Base-by-base conservation (phyloP, 2,888 invertebrate species). In the Malacosoma neustria region DNA sequence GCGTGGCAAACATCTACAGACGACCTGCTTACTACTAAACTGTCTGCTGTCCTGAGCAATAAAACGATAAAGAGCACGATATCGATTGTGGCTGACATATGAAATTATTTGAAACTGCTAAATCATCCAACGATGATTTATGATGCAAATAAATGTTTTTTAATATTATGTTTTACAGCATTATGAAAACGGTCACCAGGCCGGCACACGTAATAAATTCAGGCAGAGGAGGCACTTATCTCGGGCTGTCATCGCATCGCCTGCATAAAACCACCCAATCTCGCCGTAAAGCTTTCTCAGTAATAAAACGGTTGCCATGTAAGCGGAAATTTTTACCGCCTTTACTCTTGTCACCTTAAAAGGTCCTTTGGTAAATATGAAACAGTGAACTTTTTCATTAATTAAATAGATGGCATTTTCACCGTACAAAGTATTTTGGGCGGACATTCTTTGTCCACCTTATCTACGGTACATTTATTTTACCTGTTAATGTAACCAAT, bases 301-400 rank as follows among this genome's bases (percentile, higher is more conserved):
- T 53, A 51, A 57, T 62, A 59, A 63, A 65, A 62, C 47, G 46
- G 43, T 48, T 49, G 46, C 54, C 51, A 42, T 42, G 54, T 43
- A 45, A 53, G 49, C 52, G 49, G 44, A 52, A 43, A 51, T 55
- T 57, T 54, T 53, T 47, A 48, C 41, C 40, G 42, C 45, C n/a
- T 48, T 41, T 31, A 42, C 41, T 49, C 46, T 55, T 57, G 40
- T 42, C 39, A 41, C 43, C 39, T 34, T 38, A 33, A 43, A 51
- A 52, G 45, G 37, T 37, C 39, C 43, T 49, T 54, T 49, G 48
- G 51, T 48, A 51, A 56, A 38, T 42, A 38, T 36, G 38, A 41
- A 43, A 53, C 40, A 43, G 41, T 38, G 41, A 34, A 29, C 49
- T 46, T 51, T 40, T 53, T 3, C 22, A 43, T 55, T 57, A 49